Percentiles rank a stretch among this genome's conserved stretches.
phyloP scores from a whole-genome alignment of 1,140 invertebrate genomes.

The Magallana gigas region DNA sequence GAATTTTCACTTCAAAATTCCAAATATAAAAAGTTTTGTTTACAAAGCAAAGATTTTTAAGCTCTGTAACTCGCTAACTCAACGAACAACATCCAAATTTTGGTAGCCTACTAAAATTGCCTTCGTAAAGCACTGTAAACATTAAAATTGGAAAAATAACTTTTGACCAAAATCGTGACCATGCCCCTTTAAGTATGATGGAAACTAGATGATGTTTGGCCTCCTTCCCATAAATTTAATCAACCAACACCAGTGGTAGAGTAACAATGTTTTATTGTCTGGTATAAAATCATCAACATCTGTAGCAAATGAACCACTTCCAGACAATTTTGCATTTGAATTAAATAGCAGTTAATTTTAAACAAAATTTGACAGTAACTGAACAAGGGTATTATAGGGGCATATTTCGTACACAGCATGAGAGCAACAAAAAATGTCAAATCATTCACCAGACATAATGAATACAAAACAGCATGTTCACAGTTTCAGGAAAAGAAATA shows the following conservation, averaged over 20 bases:
- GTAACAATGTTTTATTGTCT: constrained; percentile 34
- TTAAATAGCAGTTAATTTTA: constrained; percentile 20
- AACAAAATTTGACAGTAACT: not conserved
- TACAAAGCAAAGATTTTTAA: too few species aligned
- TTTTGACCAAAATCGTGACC: too few species aligned
- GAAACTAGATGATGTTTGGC: too few species aligned
- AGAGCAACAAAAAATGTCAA: not conserved
- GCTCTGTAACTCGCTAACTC: too few species aligned
- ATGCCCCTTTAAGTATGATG: too few species aligned
- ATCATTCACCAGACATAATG: not conserved
- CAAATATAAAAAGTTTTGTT: too few species aligned
- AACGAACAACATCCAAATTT: too few species aligned
- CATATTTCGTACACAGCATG: not conserved
- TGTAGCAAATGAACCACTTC: constrained; percentile 32
- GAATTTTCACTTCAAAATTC: too few species aligned
- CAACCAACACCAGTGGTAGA: not conserved
- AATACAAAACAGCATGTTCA: constrained; percentile 19
- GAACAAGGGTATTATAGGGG: not conserved
- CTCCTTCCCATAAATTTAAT: too few species aligned
- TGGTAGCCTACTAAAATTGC: too few species aligned
- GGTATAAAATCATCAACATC: constrained; percentile 38
- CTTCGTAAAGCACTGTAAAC: too few species aligned
- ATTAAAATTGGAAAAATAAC: too few species aligned
- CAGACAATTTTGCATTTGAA: constrained; percentile 28
- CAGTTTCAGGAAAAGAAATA: not conserved